Conservation (phyloP, 2,113 vertebrate species). For the Ciconia stormi region DNA sequence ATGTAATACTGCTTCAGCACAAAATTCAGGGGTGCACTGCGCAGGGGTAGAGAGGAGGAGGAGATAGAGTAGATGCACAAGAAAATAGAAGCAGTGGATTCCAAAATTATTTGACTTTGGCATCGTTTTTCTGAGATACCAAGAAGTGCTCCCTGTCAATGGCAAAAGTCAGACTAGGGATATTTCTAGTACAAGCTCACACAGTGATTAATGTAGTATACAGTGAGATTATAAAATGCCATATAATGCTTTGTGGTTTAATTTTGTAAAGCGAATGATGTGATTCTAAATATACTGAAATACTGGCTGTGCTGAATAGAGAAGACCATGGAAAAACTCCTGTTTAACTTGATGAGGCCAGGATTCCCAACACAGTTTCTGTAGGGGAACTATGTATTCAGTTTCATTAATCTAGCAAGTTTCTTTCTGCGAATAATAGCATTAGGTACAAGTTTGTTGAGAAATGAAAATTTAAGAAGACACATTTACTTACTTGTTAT, state of each 20-base stretch:
- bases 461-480: background rate
- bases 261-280: background rate
- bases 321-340: background rate
- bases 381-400: background rate
- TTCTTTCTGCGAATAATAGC: background rate
- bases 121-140: background rate
- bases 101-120: background rate
- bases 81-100: background rate
- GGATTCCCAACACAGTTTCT: background rate
- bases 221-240: background rate
- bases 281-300: background rate
- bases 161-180: background rate
- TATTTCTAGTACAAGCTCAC: background rate
- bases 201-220: background rate
- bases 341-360: background rate
- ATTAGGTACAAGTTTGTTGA: background rate
- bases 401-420: background rate
- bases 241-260: background rate
- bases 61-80: background rate
- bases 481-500: constrained; percentile 31
- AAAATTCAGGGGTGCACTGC: background rate
- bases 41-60: background rate
- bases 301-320: background rate
- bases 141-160: background rate
- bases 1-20: background rate